Base-by-base conservation (phyloP, 2,797 vertebrate genomes). In the Tokudaia tokunoshimensis region DNA sequence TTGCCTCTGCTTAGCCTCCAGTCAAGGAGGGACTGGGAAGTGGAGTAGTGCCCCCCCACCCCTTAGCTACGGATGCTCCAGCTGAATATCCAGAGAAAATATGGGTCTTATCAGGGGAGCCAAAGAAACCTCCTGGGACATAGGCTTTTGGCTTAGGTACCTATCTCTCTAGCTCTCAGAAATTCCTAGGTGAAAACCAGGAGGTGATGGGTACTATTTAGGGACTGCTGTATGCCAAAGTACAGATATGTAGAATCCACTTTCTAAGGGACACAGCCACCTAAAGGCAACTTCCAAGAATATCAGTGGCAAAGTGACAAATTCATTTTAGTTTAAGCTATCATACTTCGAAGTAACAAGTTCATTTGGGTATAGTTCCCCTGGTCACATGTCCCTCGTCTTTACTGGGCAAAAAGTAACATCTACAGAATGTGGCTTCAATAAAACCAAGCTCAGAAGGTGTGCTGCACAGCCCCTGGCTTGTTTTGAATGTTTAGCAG, bases 41-140 rank as follows among this genome's bases (percentile, higher is more conserved):
- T 1, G 20, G 9, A 52, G 59, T 34, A 52, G 50, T 2, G 75
- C 88, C 95, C 90, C 91, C 8, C 95, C 90, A 89, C 8, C 52
- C 12, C 47, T 93, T 94, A 94, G 89, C 52, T 61, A 95, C 94
- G 92, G 96, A 94, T 37, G 72, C 89, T 50, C 63, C 29, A 86
- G 91, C 85, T 89, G 47, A 67, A 65, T 41, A 41, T 89, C 61
- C 72, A 24, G 61, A 86, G 92, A 47, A 95, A 92, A 19, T 5
- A n/a, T 63, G 90, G 10, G 24, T 37, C 75, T 79, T 47, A 22
- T 19, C 31, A 15, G 78, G 67, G 57, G 57, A 76, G 86, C 44
- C 0, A 0, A 19, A 0, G 12, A 87, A 24, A 29, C 34, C 57
- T 90, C 87, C 65, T 3, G 44, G 61, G 78, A 72, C 65, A 13